A percentile compares a stretch with the other conserved stretches of the same genome.
These are phyloP conservation scores for Protonemura montana DNA, from an alignment of 2,888 invertebrate genomes.

Conservation along the genomic window DNA sequence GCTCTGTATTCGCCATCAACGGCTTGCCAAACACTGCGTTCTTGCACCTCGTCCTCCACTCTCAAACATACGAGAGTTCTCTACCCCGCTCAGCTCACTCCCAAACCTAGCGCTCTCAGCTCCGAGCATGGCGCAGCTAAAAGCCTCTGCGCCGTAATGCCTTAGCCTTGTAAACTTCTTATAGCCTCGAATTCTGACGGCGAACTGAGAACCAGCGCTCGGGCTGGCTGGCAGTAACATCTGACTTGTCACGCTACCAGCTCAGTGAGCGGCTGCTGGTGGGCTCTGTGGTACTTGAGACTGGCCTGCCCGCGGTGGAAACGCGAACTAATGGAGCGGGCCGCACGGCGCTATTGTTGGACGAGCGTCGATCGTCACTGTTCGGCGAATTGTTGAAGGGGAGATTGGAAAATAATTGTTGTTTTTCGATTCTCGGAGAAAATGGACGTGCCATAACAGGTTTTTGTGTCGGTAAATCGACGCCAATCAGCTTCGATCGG, in stretches of 20 bases:
- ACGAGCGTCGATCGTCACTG: not conserved
- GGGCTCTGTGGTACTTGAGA: not conserved
- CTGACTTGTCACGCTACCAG: not conserved
- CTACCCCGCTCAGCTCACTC: no score
- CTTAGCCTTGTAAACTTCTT: slow-evolving; percentile 12
- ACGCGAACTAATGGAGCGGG: not conserved
- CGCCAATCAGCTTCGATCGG: not conserved
- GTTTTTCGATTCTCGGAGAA: slow-evolving; percentile 7
- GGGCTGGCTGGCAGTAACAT: not conserved
- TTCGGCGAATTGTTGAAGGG: not conserved
- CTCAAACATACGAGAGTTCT: no score
- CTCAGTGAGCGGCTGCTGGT: not conserved
- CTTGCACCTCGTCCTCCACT: no score
- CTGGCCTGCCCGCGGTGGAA: not conserved
- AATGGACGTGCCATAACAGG: not conserved
- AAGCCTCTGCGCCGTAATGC: not conserved
- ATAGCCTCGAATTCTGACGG: slow-evolving; percentile 12
- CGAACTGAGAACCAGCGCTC: not conserved
- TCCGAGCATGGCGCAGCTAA: no score
- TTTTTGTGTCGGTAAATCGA: not conserved
- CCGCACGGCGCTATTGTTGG: no score
- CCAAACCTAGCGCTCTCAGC: no score
- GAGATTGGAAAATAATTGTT: not conserved
- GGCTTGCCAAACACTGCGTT: no score
- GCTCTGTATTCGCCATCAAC: no score